Conservation (phyloP, 2,113 vertebrate species). For the Saccopteryx bilineata region DNA sequence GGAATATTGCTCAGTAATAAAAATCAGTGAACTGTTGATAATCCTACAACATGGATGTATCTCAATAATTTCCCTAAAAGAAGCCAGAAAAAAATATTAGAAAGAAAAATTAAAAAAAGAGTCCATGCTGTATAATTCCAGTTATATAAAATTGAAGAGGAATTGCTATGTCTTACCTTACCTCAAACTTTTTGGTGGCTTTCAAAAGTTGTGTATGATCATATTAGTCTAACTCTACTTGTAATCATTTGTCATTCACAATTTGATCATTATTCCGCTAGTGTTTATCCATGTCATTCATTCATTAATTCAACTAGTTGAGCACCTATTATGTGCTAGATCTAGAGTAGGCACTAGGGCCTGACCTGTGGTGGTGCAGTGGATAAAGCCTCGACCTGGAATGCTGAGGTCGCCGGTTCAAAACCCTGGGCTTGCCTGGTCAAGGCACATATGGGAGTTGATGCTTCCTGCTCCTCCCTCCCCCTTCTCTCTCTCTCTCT, state of each 20-base stretch:
- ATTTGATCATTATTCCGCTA: neutral
- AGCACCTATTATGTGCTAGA: neutral
- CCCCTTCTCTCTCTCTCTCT: no score
- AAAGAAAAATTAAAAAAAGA: neutral
- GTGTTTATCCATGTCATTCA: neutral
- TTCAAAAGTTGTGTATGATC: neutral
- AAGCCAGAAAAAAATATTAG: neutral
- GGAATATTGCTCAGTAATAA: neutral
- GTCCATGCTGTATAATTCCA: neutral
- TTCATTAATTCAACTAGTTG: constrained; percentile 5
- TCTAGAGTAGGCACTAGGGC: neutral
- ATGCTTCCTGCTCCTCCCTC: no score
- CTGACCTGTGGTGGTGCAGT: no score
- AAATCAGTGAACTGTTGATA: constrained; percentile 2
- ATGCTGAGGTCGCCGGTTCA: no score
- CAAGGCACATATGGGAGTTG: no score
- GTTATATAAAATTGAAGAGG: neutral
- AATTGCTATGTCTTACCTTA: neutral
- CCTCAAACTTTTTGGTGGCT: constrained; percentile 22
- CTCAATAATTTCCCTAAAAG: neutral
- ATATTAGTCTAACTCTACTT: neutral
- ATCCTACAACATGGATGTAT: neutral
- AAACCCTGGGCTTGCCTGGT: no score
- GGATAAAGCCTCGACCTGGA: no score
- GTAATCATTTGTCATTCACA: neutral